phyloP scores from a whole-genome alignment of 2,113 vertebrate genomes.

The human (Homo sapiens) region DNA sequence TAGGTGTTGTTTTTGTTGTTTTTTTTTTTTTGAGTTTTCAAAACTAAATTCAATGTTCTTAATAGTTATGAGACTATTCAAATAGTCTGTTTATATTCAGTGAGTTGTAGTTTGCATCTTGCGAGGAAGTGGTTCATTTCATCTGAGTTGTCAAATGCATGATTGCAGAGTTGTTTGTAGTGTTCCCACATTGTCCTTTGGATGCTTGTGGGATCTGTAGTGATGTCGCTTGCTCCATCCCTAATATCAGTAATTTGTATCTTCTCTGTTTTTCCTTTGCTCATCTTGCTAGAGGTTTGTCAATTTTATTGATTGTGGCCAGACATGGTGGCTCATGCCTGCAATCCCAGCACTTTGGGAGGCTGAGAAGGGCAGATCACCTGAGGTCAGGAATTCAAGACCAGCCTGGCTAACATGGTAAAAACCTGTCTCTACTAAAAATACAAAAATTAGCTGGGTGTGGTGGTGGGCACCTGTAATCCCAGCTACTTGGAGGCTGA shows the following conservation, averaged over 20 bases:
- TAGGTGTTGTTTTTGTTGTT: not conserved
- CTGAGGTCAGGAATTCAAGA: no score
- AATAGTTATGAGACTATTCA: not conserved
- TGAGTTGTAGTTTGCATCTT: not conserved
- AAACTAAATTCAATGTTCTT: not conserved
- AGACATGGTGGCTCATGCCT: no score
- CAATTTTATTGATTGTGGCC: not conserved
- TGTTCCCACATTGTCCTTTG: not conserved
- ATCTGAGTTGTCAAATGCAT: not conserved
- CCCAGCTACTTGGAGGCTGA: no score
- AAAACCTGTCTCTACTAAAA: no score
- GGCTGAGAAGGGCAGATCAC: no score
- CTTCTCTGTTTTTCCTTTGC: not conserved
- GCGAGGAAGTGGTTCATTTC: not conserved
- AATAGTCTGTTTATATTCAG: not conserved
- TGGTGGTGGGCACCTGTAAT: no score
- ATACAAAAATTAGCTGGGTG: no score
- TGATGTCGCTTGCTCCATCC: not conserved
- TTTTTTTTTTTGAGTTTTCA: not conserved
- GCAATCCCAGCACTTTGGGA: no score
- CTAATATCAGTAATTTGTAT: not conserved
- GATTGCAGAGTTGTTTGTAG: not conserved
- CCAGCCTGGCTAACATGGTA: no score
- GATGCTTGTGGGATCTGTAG: not conserved
- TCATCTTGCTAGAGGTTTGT: not conserved